phyloP scores from a whole-genome alignment of 2,797 vertebrate genomes.

The Spondyliosoma cantharus region DNA sequence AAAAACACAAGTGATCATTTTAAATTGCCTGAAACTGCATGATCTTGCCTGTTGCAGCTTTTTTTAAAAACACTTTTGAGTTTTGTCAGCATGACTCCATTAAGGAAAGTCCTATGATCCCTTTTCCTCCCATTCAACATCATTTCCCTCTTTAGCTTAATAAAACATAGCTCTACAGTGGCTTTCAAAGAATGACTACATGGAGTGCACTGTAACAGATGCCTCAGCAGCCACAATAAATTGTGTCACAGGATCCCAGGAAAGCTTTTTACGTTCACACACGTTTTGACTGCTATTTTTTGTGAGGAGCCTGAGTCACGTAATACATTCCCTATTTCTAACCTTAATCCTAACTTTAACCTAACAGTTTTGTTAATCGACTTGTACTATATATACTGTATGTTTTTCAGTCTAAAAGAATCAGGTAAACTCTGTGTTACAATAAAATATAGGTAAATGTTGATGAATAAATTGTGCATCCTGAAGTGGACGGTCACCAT shows the following conservation, averaged over 20 bases:
- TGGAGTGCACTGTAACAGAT: conserved; percentile 11
- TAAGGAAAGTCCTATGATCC: conserved; percentile 6
- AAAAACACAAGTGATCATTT: neutral
- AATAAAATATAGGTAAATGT: neutral
- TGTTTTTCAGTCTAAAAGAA: neutral
- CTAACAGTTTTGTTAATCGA: too few species aligned
- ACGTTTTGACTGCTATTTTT: neutral
- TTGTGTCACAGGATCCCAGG: conserved; percentile 7
- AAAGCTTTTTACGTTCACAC: conserved; percentile 3
- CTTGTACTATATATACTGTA: neutral
- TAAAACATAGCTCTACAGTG: conserved; percentile 7
- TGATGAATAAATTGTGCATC: neutral
- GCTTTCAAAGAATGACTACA: conserved; percentile 10
- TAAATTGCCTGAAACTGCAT: neutral
- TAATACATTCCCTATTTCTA: neutral
- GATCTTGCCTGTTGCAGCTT: neutral
- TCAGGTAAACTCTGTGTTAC: neutral
- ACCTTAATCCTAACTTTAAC: neutral
- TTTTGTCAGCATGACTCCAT: neutral
- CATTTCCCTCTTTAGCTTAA: neutral
- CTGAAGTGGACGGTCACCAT: neutral
- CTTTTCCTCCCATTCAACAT: conserved; percentile 25
- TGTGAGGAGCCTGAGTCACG: neutral
- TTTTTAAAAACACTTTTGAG: neutral
- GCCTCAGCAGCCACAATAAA: conserved; percentile 13